Percentiles rank a stretch among this genome's conserved stretches.
Evolutionary conservation across 2,797 vertebrate genomes (phyloP).

Genomic region (Gymnodraco acuticeps): DNA sequence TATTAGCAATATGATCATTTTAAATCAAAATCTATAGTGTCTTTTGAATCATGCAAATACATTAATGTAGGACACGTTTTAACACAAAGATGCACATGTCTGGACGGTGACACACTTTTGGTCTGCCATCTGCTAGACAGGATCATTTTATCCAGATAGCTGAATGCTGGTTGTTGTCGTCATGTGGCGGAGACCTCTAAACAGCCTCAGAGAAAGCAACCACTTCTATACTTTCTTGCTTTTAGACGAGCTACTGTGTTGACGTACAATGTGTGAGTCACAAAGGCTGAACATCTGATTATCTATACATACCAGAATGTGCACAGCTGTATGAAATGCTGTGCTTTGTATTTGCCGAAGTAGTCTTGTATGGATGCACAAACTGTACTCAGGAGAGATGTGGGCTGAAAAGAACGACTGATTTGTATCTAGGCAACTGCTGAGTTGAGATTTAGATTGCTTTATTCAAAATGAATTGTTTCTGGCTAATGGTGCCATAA

Average conservation of each 20-base stretch:
- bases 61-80: constrained; percentile 14
- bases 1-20: constrained; percentile 22
- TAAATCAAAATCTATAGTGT: constrained; percentile 1
- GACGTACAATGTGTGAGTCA: constrained; percentile 44
- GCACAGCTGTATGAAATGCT: constrained; percentile 39
- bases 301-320: constrained; percentile 47
- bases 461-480: constrained; percentile 61
- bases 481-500: constrained; percentile 44
- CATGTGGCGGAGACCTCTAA: constrained; percentile 22
- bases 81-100: constrained; percentile 23
- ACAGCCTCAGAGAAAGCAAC: constrained; percentile 39
- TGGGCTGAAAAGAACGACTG: not conserved
- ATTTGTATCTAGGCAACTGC: constrained; percentile 35
- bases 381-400: constrained; percentile 9
- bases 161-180: constrained; percentile 43
- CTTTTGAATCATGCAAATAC: constrained; percentile 8
- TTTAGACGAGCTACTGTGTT: constrained; percentile 20
- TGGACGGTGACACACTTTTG: constrained; percentile 53
- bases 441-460: constrained; percentile 36
- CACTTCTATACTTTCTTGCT: constrained; percentile 21
- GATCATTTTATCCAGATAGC: constrained; percentile 57
- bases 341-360: constrained; percentile 9
- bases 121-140: constrained; percentile 59
- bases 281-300: constrained; percentile 50
- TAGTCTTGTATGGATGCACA: constrained; percentile 3